These are phyloP conservation scores for Drosophila algonquin DNA, from an alignment of 2,888 invertebrate species.

Conservation along the genomic window DNA sequence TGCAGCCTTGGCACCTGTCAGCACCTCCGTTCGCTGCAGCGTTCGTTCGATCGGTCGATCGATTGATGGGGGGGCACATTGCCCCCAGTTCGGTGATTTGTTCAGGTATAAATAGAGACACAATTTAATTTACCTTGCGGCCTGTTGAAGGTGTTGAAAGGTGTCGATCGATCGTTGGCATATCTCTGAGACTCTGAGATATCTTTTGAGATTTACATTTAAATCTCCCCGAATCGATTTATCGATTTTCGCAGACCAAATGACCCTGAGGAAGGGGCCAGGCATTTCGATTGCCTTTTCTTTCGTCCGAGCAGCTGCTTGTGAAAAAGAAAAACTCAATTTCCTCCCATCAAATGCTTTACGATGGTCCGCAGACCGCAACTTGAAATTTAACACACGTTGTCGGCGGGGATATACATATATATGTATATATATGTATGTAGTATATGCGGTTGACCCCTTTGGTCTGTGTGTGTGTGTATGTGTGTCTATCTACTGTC, in stretches of 20 bases:
- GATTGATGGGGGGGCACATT: conserved; percentile 2
- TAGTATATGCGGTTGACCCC: conserved; percentile 49
- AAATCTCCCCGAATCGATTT: conserved; percentile 42
- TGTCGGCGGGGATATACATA: conserved; percentile 20
- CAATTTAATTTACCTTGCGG: conserved; percentile 44
- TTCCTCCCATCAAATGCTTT: conserved; percentile 79
- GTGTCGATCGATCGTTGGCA: conserved; percentile 61
- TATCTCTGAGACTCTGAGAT: conserved; percentile 1
- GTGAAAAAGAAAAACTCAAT: conserved; percentile 77
- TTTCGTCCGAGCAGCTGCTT: conserved; percentile 49
- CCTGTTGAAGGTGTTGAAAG: conserved; percentile 64
- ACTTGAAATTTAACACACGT: conserved; percentile 73
- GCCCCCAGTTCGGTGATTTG: conserved; percentile 8
- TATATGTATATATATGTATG: neutral
- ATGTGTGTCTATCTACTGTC: conserved; percentile 12
- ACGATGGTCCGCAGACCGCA: conserved; percentile 51
- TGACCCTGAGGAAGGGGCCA: conserved; percentile 62
- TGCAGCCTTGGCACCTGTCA: conserved; percentile 45
- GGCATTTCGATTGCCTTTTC: conserved; percentile 45
- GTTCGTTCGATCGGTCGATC: neutral
- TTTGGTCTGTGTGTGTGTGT: conserved; percentile 43
- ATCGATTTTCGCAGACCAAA: conserved; percentile 63
- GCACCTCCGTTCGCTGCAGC: conserved; percentile 26
- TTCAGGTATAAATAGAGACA: conserved; percentile 48
- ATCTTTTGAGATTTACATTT: conserved; percentile 54